Percentiles rank a stretch among this genome's conserved stretches.
These are phyloP conservation scores for Dascyllus trimaculatus DNA, from an alignment of 2,113 vertebrate genomes.

Conservation along the genomic window DNA sequence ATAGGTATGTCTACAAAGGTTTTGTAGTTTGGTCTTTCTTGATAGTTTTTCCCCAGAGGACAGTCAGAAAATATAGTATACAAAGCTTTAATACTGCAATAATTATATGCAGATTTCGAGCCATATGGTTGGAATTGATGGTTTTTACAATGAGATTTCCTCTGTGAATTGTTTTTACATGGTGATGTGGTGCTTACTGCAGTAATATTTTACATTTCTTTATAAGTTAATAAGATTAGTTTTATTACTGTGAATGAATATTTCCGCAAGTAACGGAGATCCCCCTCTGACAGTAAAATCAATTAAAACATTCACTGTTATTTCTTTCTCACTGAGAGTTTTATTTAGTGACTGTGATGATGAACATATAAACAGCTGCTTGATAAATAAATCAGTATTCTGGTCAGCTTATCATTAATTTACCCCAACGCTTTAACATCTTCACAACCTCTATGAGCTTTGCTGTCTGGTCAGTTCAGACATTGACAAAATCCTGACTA, in stretches of 20 bases:
- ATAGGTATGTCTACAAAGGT: background rate
- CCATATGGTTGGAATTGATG: background rate
- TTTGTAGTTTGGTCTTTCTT: background rate
- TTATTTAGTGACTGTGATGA: background rate
- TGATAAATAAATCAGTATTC: slow-evolving; percentile 29
- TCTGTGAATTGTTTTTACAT: background rate
- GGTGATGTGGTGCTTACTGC: background rate
- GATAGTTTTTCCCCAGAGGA: background rate
- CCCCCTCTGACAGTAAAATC: slow-evolving; percentile 18
- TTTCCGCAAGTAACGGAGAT: slow-evolving; percentile 22
- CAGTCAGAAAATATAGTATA: too few species aligned
- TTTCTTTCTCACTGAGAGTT: slow-evolving; percentile 3
- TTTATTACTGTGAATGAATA: slow-evolving; percentile 17
- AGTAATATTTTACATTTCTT: slow-evolving; percentile 2
- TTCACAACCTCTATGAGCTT: background rate
- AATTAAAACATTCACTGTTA: slow-evolving; percentile 26
- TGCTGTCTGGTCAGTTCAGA: background rate
- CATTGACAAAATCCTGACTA: too few species aligned
- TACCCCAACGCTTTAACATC: slow-evolving; percentile 13
- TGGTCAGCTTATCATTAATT: slow-evolving; percentile 15
- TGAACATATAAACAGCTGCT: background rate
- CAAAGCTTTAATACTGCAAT: background rate
- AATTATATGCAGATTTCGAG: background rate
- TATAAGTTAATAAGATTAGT: slow-evolving; percentile 20
- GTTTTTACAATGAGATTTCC: background rate